phyloP scores from a whole-genome alignment of 2,888 invertebrate genomes.

The Polylopha cassiicola region DNA sequence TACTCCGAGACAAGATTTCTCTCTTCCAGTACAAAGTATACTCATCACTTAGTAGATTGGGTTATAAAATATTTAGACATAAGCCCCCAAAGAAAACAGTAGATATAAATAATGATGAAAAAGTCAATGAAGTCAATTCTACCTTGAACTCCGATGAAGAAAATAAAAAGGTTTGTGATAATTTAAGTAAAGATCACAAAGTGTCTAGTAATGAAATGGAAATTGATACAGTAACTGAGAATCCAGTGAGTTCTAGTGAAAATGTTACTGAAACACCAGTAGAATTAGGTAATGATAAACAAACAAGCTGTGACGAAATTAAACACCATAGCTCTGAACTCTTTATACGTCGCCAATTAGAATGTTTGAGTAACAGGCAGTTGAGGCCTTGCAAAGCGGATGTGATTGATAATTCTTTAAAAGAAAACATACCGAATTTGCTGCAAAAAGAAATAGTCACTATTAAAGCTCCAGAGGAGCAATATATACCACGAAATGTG shows the following conservation, averaged over 20 bases:
- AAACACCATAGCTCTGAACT: constrained; percentile 1
- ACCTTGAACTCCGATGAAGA: too few species aligned
- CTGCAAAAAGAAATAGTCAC: constrained; percentile 38
- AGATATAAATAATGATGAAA: too few species aligned
- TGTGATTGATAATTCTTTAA: constrained; percentile 35
- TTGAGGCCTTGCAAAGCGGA: constrained; percentile 31
- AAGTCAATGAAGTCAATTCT: too few species aligned
- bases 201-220: not conserved
- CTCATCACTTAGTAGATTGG: constrained; percentile 74
- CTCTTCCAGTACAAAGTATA: constrained; percentile 77
- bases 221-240: not conserved
- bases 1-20: constrained; percentile 54
- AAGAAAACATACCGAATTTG: constrained; percentile 46
- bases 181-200: too few species aligned
- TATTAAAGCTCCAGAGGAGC: constrained; percentile 45
- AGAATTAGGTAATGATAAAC: constrained; percentile 5
- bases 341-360: constrained; percentile 31
- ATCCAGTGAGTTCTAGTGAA: not conserved
- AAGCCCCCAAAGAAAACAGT: too few species aligned
- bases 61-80: constrained; percentile 76
- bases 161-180: not conserved
- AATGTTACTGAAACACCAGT: constrained; percentile 6
- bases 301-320: not conserved
- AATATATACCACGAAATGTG: constrained; percentile 50
- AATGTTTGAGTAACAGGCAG: constrained; percentile 37